A percentile compares a stretch with the other conserved stretches of the same genome.
Evolutionary conservation across 2,888 invertebrate genomes (phyloP).

Genomic region (Zygogramma bicolorata): DNA sequence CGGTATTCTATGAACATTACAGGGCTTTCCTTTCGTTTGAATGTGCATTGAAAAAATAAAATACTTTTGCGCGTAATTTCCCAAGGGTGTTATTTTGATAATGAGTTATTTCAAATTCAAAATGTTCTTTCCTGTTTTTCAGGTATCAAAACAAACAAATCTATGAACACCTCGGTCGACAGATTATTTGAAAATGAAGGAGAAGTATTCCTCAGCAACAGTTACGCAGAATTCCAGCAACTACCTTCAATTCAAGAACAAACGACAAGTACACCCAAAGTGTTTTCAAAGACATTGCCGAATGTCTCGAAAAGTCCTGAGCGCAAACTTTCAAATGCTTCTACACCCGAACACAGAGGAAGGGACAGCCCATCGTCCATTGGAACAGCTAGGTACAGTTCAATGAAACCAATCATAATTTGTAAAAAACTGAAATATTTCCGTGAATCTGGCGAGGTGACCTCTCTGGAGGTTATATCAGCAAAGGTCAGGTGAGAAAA

Average conservation of each 20-base stretch:
- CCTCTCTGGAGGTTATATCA: no score
- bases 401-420: not conserved
- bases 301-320: slow-evolving; percentile 68
- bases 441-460: not conserved
- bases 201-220: slow-evolving; percentile 80
- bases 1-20: no score
- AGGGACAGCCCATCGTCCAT: slow-evolving; percentile 76
- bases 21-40: no score
- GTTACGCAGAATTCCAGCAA: slow-evolving; percentile 75
- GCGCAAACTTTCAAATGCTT: slow-evolving; percentile 69
- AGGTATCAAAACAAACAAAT: slow-evolving; percentile 78
- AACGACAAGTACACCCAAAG: slow-evolving; percentile 63
- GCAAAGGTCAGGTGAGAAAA: no score
- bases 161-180: slow-evolving; percentile 93
- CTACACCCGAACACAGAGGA: slow-evolving; percentile 77
- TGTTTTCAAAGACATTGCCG: slow-evolving; percentile 23
- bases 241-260: slow-evolving; percentile 73
- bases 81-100: no score
- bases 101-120: no score
- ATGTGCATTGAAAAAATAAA: no score
- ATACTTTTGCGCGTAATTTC: no score
- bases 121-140: slow-evolving; percentile 19
- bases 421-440: not conserved
- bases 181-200: slow-evolving; percentile 84
- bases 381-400: slow-evolving; percentile 71